These are phyloP conservation scores for Myxocyprinus asiaticus DNA, from an alignment of 2,113 vertebrate genomes.

Conservation along the genomic window DNA sequence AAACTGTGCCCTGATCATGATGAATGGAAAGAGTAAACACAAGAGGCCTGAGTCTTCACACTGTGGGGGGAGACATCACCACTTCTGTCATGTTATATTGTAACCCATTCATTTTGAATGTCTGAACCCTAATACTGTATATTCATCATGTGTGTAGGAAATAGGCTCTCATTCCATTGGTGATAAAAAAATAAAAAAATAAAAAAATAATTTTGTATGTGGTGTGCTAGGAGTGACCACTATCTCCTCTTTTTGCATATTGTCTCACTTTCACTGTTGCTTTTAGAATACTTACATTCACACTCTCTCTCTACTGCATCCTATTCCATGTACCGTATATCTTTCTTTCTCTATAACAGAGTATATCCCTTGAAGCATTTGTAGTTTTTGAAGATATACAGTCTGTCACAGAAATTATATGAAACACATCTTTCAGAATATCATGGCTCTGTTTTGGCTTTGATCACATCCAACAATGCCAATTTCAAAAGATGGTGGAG, in stretches of 20 bases:
- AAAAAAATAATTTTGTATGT: not conserved
- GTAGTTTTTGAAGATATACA: conserved; percentile 66
- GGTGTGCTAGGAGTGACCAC: conserved; percentile 8
- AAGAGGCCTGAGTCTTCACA: conserved; percentile 68
- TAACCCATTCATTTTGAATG: conserved; percentile 48
- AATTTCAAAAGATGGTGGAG: conserved; percentile 72
- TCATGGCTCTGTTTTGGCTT: conserved; percentile 70
- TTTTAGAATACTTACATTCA: not conserved
- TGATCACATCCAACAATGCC: conserved; percentile 79
- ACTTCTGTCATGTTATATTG: conserved; percentile 32
- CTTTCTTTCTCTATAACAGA: conserved; percentile 46
- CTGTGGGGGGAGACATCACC: conserved; percentile 48
- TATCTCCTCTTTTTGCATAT: not conserved
- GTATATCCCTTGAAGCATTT: conserved; percentile 65
- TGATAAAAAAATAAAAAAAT: not conserved
- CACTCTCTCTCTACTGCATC: conserved; percentile 3
- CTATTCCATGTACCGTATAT: conserved; percentile 3
- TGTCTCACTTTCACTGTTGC: not conserved
- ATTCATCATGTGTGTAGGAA: conserved; percentile 46
- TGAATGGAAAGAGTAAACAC: conserved; percentile 65
- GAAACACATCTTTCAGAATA: conserved; percentile 73
- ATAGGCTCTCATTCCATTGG: conserved; percentile 21
- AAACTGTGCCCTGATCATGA: conserved; percentile 67
- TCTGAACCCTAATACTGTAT: conserved; percentile 37
- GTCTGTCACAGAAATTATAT: conserved; percentile 74